These are phyloP conservation scores for Callipepla californica DNA, from an alignment of 2,113 vertebrate genomes.

Conservation along the genomic window DNA sequence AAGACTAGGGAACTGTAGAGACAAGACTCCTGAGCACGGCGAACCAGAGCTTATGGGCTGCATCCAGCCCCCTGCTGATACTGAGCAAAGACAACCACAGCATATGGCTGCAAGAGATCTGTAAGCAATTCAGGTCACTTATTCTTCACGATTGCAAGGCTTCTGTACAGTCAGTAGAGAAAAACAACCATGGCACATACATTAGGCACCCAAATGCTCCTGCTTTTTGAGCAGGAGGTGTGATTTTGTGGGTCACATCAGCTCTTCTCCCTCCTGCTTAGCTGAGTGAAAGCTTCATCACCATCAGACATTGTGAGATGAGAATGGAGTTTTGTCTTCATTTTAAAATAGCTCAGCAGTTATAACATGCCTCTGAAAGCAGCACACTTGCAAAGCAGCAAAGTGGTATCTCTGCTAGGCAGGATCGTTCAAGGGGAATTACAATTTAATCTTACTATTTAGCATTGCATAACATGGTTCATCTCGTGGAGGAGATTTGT, in stretches of 20 bases:
- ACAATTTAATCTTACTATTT: background rate
- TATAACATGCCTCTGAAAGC: background rate
- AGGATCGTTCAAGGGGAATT: background rate
- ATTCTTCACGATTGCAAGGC: background rate
- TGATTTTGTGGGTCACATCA: background rate
- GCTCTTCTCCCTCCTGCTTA: background rate
- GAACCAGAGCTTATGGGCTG: background rate
- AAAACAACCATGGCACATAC: background rate
- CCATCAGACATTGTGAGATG: background rate
- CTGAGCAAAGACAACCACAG: background rate
- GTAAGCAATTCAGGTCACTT: background rate
- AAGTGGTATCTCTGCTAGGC: background rate
- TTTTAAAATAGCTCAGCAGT: background rate
- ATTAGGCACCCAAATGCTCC: background rate
- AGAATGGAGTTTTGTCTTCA: background rate
- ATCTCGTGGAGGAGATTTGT: background rate
- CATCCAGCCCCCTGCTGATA: background rate
- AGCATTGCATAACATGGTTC: background rate
- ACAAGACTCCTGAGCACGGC: background rate
- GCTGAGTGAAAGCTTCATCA: rapidly evolving
- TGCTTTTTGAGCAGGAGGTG: background rate
- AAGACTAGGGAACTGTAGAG: slow-evolving; percentile 8
- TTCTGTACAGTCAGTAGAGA: background rate
- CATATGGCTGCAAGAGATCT: background rate
- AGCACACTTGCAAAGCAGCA: background rate